These are phyloP conservation scores for Tetramorium bicarinatum DNA, from an alignment of 2,888 invertebrate species.

Conservation along the genomic window DNA sequence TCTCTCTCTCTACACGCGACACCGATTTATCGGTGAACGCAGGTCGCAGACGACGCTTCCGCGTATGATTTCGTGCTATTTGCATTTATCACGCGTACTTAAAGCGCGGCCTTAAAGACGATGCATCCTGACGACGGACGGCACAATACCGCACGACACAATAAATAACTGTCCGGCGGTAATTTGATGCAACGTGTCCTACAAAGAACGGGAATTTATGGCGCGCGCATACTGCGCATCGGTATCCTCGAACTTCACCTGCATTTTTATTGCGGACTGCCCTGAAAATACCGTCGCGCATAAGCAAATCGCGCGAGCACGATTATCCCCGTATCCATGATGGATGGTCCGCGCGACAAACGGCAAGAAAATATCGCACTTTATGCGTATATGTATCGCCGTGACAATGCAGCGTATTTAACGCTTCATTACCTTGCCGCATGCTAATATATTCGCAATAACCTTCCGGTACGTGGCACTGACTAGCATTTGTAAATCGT, in stretches of 20 bases:
- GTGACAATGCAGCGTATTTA: conserved; percentile 48
- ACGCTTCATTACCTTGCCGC: conserved; percentile 47
- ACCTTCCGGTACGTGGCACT: conserved; percentile 30
- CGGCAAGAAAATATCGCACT: conserved; percentile 10
- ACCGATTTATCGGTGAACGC: conserved; percentile 28
- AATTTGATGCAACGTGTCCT: conserved; percentile 29
- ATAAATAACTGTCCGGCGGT: conserved; percentile 41
- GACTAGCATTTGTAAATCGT: conserved; percentile 19
- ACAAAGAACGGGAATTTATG: conserved; percentile 47
- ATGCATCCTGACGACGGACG: conserved; percentile 11
- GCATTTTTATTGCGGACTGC: not conserved
- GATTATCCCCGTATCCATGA: conserved; percentile 20
- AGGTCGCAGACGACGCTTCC: conserved; percentile 15
- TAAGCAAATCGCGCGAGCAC: conserved; percentile 7
- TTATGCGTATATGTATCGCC: conserved; percentile 17
- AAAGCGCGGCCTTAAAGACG: conserved; percentile 55
- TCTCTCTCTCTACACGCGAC: not conserved
- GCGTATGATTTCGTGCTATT: conserved; percentile 42
- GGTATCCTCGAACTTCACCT: conserved; percentile 11
- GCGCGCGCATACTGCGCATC: not conserved
- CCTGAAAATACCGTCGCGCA: conserved; percentile 15
- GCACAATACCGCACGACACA: conserved; percentile 33
- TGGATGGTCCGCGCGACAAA: conserved; percentile 11
- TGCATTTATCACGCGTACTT: conserved; percentile 53
- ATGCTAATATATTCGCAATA: conserved; percentile 41